A percentile compares a stretch with the other conserved stretches of the same genome.
Conservation (phyloP, 2,888 invertebrate species). For the Cryptocheilus praepositus region DNA sequence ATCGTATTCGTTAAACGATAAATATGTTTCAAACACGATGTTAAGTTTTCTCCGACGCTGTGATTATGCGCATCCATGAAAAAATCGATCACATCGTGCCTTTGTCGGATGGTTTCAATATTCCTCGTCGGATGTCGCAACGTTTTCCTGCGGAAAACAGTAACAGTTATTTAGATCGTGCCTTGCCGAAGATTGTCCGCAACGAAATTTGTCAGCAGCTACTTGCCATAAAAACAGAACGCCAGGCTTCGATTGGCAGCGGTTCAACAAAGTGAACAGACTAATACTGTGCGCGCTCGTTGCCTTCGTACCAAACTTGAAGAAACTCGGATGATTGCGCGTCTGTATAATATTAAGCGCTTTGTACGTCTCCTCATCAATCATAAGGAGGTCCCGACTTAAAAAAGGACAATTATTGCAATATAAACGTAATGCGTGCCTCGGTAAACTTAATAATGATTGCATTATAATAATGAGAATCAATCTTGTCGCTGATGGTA, state of each 20-base stretch:
- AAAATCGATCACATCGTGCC: constrained; percentile 84
- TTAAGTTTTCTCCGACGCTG: constrained; percentile 78
- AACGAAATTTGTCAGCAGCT: background rate
- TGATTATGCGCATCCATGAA: constrained; percentile 80
- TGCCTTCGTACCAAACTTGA: constrained; percentile 80
- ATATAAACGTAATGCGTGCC: too few relatives aligned
- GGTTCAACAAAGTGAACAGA: constrained; percentile 82
- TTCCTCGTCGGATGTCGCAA: constrained; percentile 84
- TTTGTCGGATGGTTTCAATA: constrained; percentile 77
- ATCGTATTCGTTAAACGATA: constrained; percentile 54
- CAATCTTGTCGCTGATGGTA: too few relatives aligned
- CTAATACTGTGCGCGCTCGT: constrained; percentile 83
- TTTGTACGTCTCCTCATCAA: constrained; percentile 84
- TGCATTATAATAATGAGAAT: too few relatives aligned
- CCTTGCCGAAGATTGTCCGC: too few relatives aligned
- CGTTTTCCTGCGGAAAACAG: constrained; percentile 77
- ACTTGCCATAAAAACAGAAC: constrained; percentile 79
- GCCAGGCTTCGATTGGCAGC: constrained; percentile 84
- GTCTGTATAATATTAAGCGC: constrained; percentile 87
- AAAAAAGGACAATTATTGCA: constrained; percentile 43
- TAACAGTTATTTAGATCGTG: too few relatives aligned
- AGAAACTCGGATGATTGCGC: constrained; percentile 84
- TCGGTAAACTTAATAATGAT: too few relatives aligned
- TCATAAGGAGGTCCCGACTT: constrained; percentile 81
- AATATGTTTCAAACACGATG: constrained; percentile 55